Percentiles rank a stretch among this genome's conserved stretches.
Conservation (phyloP, 2,888 invertebrate genomes). For the Spisula solida region DNA sequence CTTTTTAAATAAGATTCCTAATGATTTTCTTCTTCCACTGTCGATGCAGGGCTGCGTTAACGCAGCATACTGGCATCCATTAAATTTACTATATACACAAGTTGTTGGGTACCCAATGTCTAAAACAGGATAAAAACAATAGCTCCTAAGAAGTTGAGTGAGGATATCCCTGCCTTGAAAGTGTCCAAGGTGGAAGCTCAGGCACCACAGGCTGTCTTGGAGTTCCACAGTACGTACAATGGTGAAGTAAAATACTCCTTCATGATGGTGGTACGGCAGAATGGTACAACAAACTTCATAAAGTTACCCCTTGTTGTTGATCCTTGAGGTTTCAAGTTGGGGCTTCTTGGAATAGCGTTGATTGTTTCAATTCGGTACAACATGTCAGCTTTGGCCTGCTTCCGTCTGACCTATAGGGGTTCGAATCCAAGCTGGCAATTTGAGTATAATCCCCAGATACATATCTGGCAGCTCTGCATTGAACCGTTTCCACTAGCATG, state of each 20-base stretch:
- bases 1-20: too few species aligned
- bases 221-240: not conserved
- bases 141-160: not conserved
- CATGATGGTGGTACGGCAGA: not conserved
- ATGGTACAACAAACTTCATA: not conserved
- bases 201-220: not conserved
- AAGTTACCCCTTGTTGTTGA: not conserved
- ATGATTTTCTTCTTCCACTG: too few species aligned
- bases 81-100: too few species aligned
- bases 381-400: not conserved
- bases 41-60: too few species aligned
- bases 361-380: not conserved
- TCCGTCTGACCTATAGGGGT: not conserved
- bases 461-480: conserved; percentile 60
- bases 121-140: not conserved
- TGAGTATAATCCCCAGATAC: not conserved
- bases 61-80: too few species aligned
- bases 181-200: not conserved
- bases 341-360: not conserved
- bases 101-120: too few species aligned
- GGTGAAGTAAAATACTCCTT: not conserved
- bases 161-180: not conserved
- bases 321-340: not conserved
- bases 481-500: conserved; percentile 46
- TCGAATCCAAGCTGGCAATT: not conserved